These are phyloP conservation scores for Scytalopus superciliaris DNA, from an alignment of 2,113 vertebrate species.

Conservation along the genomic window DNA sequence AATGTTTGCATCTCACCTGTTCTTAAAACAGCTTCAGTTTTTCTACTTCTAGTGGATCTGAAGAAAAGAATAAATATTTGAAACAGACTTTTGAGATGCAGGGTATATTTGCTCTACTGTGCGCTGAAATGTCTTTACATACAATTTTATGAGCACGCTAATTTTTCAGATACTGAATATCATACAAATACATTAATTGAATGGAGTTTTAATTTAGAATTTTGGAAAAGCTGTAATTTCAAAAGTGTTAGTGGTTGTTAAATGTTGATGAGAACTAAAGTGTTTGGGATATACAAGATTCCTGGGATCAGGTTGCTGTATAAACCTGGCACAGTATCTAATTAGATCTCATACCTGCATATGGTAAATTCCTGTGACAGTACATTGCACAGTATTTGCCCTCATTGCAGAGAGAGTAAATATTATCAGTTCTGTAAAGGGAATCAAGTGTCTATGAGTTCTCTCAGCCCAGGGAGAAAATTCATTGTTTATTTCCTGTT, in stretches of 20 bases:
- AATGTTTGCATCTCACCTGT: not conserved
- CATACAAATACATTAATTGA: not conserved
- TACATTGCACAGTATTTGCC: not conserved
- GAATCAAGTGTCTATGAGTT: rapidly evolving
- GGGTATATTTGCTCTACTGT: not conserved
- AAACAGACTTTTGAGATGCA: not conserved
- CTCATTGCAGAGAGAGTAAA: not conserved
- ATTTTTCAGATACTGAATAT: not conserved
- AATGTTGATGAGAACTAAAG: not conserved
- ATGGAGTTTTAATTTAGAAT: not conserved
- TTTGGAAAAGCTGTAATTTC: not conserved
- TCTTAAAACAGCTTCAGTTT: not conserved
- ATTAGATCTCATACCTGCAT: not conserved
- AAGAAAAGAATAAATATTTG: not conserved
- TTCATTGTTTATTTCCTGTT: not conserved
- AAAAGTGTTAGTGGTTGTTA: not conserved
- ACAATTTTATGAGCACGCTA: not conserved
- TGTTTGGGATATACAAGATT: not conserved
- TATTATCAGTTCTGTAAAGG: not conserved
- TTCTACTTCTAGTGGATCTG: not conserved
- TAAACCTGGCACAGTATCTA: not conserved
- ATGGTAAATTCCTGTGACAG: not conserved
- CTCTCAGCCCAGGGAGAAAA: not conserved
- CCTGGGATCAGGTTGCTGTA: not conserved
- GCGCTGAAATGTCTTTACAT: not conserved